These are phyloP conservation scores for Drosophila melanica DNA, from an alignment of 1,140 invertebrate species.

Conservation along the genomic window DNA sequence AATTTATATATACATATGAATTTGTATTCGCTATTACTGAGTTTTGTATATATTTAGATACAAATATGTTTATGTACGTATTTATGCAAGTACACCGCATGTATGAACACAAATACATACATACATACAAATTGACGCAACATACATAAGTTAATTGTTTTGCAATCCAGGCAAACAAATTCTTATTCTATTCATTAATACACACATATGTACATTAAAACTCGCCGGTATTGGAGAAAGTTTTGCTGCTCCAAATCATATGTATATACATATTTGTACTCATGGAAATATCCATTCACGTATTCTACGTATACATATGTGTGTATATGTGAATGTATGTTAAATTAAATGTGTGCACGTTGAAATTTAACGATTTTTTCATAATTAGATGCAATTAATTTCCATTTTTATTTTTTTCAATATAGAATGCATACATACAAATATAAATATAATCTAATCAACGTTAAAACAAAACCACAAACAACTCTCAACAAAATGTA, in stretches of 20 bases:
- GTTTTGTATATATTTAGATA: no score
- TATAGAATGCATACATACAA: no score
- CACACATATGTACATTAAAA: slow-evolving; percentile 8
- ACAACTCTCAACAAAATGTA: neutral
- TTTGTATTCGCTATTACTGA: no score
- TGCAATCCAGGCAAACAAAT: neutral
- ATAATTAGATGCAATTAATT: neutral
- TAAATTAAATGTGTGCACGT: neutral
- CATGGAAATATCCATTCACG: neutral
- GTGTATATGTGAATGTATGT: neutral
- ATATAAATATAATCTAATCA: no score
- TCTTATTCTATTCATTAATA: neutral
- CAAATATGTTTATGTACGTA: neutral
- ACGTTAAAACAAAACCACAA: neutral
- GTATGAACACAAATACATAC: neutral
- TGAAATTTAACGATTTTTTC: neutral
- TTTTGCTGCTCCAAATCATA: neutral
- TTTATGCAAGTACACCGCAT: neutral
- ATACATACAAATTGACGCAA: neutral
- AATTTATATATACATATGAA: neutral
- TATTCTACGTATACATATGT: slow-evolving; percentile 1
- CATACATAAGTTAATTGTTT: neutral
- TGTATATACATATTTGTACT: neutral
- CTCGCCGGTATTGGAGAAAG: slow-evolving; percentile 17
- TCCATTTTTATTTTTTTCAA: neutral